These are phyloP conservation scores for Polyergus mexicanus DNA, from an alignment of 1,140 invertebrate species.

Conservation along the genomic window DNA sequence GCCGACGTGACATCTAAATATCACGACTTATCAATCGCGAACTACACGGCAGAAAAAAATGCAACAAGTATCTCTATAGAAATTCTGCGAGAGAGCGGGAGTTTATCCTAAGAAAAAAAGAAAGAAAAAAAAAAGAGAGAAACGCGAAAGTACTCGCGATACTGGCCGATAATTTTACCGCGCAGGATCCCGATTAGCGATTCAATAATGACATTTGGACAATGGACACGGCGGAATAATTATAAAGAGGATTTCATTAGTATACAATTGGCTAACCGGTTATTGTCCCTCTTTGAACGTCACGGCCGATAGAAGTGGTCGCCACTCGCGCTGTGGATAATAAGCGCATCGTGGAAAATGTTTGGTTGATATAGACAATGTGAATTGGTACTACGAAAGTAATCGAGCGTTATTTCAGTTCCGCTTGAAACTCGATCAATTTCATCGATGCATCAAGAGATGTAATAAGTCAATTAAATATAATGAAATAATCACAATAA, in stretches of 20 bases:
- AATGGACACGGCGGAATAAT: conserved; percentile 24
- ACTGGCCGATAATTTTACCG: too few species aligned
- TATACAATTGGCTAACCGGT: conserved; percentile 22
- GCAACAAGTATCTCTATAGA: conserved; percentile 41
- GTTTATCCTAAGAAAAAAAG: not conserved
- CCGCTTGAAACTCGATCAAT: not conserved
- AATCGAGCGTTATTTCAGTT: conserved; percentile 21
- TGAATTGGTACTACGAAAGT: not conserved
- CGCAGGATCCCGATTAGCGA: not conserved
- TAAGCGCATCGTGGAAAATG: conserved; percentile 31
- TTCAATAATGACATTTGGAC: conserved; percentile 28
- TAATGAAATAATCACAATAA: not conserved
- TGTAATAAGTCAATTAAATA: not conserved
- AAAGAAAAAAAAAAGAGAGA: not conserved
- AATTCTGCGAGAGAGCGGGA: not conserved
- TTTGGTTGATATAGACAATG: not conserved
- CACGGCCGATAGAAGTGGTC: conserved; percentile 16
- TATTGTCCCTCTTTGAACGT: conserved; percentile 32
- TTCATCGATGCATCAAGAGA: not conserved
- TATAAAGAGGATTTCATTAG: conserved; percentile 57
- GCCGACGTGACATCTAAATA: conserved; percentile 49
- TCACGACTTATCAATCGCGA: conserved; percentile 45
- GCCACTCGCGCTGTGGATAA: conserved; percentile 8
- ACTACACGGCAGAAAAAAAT: conserved; percentile 11
- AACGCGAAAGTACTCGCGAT: not conserved